These are phyloP conservation scores for Nectonema munidae DNA, from an alignment of 2,888 invertebrate genomes.

Conservation along the genomic window DNA sequence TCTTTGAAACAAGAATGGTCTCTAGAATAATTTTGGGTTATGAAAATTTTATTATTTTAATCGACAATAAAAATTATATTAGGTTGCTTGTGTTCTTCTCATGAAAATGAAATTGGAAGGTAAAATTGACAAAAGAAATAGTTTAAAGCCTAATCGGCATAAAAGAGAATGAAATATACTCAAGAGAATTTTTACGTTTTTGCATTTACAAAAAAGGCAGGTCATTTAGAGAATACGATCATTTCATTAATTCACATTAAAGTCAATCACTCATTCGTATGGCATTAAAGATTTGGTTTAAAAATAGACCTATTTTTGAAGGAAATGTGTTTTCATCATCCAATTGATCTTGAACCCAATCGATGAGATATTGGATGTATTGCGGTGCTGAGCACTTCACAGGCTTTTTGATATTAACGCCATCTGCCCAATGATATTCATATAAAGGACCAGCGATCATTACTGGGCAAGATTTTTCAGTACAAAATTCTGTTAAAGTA, in stretches of 20 bases:
- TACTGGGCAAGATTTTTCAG: conserved; percentile 72
- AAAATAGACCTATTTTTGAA: conserved; percentile 48
- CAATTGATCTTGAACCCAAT: conserved; percentile 94
- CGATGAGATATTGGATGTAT: conserved; percentile 96
- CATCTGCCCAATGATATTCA: conserved; percentile 96
- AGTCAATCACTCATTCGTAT: not conserved
- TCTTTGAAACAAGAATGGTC: no score
- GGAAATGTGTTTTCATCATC: conserved; percentile 93
- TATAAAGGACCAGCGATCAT: conserved; percentile 98
- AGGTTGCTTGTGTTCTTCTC: not conserved
- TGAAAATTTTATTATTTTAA: no score
- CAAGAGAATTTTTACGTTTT: no score
- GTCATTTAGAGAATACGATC: not conserved
- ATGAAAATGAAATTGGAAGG: conserved; percentile 6
- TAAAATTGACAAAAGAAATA: no score
- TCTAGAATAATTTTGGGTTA: no score
- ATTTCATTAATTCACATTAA: not conserved
- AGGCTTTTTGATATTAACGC: conserved; percentile 36
- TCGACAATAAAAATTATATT: no score
- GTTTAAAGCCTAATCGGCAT: no score
- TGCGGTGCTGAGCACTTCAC: conserved; percentile 94
- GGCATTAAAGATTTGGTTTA: no score
- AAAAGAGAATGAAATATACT: no score
- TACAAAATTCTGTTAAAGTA: conserved; percentile 96
- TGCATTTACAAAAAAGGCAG: conserved; percentile 12